Evolutionary conservation across 2,888 invertebrate species (phyloP).

Genomic region (Lasius platythorax): DNA sequence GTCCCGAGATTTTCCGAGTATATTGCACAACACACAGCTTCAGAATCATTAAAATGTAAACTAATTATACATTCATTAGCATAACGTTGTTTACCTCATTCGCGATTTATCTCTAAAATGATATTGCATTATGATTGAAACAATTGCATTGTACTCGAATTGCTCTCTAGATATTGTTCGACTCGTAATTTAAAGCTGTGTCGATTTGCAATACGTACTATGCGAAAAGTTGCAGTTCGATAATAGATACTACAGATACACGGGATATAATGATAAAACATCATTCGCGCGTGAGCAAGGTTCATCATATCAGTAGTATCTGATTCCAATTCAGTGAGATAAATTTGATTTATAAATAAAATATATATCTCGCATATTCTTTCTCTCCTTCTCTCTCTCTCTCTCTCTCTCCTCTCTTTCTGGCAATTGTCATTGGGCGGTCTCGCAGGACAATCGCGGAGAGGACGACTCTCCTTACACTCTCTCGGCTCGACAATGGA

Average conservation of each 20-base stretch:
- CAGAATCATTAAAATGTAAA: slow-evolving; percentile 17
- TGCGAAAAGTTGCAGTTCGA: neutral
- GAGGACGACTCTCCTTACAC: slow-evolving; percentile 45
- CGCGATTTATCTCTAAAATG: neutral
- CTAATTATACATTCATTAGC: slow-evolving; percentile 40
- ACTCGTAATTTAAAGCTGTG: neutral
- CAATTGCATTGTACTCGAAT: neutral
- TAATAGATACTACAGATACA: neutral
- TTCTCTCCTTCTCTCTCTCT: neutral
- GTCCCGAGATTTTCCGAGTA: slow-evolving; percentile 44
- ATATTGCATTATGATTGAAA: neutral
- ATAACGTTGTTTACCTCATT: neutral
- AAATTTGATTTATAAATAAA: slow-evolving; percentile 49
- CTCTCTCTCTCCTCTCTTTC: neutral
- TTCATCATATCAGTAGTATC: neutral
- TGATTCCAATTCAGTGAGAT: neutral
- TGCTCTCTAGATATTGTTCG: neutral
- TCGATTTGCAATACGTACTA: neutral
- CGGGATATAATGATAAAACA: neutral
- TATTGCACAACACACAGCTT: neutral
- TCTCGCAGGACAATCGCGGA: slow-evolving; percentile 46
- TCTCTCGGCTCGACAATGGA: slow-evolving; percentile 37
- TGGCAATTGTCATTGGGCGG: slow-evolving; percentile 49
- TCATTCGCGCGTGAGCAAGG: neutral
- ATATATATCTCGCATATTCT: slow-evolving; percentile 17